phyloP scores from a whole-genome alignment of 2,113 vertebrate species.

The Catagonus wagneri region DNA sequence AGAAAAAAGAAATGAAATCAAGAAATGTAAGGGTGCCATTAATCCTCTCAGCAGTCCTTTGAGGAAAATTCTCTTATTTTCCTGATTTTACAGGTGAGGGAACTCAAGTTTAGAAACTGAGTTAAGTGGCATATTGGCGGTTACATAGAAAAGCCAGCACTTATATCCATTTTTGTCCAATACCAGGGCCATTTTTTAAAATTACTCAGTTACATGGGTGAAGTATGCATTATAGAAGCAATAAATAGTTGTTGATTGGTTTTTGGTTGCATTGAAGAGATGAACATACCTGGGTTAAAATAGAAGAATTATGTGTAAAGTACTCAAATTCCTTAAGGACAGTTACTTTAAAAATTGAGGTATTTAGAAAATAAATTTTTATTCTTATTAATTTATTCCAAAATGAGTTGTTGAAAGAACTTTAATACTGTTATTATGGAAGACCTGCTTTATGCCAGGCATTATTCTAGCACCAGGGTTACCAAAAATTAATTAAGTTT shows the following conservation, averaged over 20 bases:
- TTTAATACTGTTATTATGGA: slow-evolving; percentile 19
- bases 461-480: not conserved
- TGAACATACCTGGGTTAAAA: not conserved
- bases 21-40: not conserved
- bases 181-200: not conserved
- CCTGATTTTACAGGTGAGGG: not conserved
- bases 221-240: not conserved
- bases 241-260: not conserved
- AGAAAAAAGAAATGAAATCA: not conserved
- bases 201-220: not conserved
- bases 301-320: slow-evolving; percentile 40
- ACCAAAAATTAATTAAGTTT: slow-evolving; percentile 34
- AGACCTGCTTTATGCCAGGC: not conserved
- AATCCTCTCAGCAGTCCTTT: not conserved
- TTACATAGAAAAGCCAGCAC: not conserved
- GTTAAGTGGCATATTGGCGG: not conserved
- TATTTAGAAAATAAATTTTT: not conserved
- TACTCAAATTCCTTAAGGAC: not conserved
- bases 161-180: not conserved
- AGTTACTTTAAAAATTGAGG: slow-evolving; percentile 20
- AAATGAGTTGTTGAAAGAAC: slow-evolving; percentile 47
- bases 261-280: slow-evolving; percentile 28
- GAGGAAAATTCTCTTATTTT: not conserved
- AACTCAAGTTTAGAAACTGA: not conserved
- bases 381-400: not conserved